Evolutionary conservation across 1,140 invertebrate species (phyloP), one percentile per base, ranked within the genome.

Genomic region (Trichonephila clavata): DNA sequence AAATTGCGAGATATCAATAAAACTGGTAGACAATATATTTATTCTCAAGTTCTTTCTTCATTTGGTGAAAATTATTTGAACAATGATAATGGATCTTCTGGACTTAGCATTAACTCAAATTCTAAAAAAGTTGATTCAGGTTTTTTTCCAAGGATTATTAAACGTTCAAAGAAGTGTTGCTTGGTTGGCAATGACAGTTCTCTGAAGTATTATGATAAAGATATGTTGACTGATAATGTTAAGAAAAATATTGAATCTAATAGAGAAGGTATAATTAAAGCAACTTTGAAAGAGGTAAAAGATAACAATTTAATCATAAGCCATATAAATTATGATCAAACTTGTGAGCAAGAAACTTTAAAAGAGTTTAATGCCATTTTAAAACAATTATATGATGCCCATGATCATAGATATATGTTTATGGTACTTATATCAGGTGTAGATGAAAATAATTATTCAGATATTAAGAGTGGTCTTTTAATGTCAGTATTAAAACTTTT

Each of bases 1-100:
- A 99, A 99, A 96, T 96, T 99, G 16, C 96, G 96, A 61, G 97
- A 98, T 95, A 97, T 96, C 95, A 61, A 94, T 39, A n/a, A 87
- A 50, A 95, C 87, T 93, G 95, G 94, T 50, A 94, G 95, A 94
- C 84, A 86, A 16, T 93, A 83, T 18, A n/a, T 94, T 3, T 20
- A 20, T 16, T 77, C 65, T 32, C 27, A 24, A 13, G 14, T 13
- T 39, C 68, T 18, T 32, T 16, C 24, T 77, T 32, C 68, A 3
- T 77, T 27, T 77, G 32, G 27, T 32, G 24, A 32, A 77, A 77
- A 7, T 13, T 50, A 7, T 50, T 50, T 50, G 27, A 32, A 32
- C 16, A 14, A 16, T 77, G 10, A 2, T 27, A 77, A 77, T 32
- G n/a, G 8, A 27, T 39, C 24, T 32, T 68, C 65, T 5, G 8